Base-by-base conservation (phyloP, 2,888 invertebrate genomes). In the Camptogramma bilineatum region DNA sequence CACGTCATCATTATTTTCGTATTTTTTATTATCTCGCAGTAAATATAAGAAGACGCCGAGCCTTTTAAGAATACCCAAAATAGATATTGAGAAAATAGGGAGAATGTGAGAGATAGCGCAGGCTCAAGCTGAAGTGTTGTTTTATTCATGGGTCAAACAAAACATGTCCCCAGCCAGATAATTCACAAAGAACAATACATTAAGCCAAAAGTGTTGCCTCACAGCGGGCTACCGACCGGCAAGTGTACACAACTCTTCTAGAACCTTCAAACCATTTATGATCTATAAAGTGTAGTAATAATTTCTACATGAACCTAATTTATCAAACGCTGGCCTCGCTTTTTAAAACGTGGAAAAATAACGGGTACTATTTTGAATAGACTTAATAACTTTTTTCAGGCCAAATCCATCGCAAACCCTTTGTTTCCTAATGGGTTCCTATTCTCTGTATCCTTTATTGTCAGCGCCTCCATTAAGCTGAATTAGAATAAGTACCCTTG, bases 361-460 rank as follows among this genome's bases (percentile, higher is more conserved):
- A 47, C 57, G 46, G 44, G 53, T 52, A 31, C 57, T 54, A 57
- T 24, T 54, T 55, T 71, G 65, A 71, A 71, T 65, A 65, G 68
- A 53, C 64, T 64, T 66, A 67, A 66, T 71, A 68, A 68, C 64
- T 70, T 71, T 72, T 68, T 72, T 66, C 59, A 68, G 48, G 51
- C 56, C 47, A 68, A 71, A 73, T 71, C 65, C 69, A 73, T 68
- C 59, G 65, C 67, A 47, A 71, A 69, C 68, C 66, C 63, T 71
- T 73, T 73, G 71, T 73, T 72, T 68, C 71, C 56, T 71, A 73
- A 71, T 71, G 71, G 72, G 66, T 54, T 60, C 51, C 63, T 54
- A 61, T 66, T 69, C 59, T 64, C 58, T 68, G 72, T 72, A 68
- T 71, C 59, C 67, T 34, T 68, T 72, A 71, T 69, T 65, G 66